These are phyloP conservation scores for Pterocles gutturalis DNA, from an alignment of 2,113 vertebrate species.

Conservation along the genomic window DNA sequence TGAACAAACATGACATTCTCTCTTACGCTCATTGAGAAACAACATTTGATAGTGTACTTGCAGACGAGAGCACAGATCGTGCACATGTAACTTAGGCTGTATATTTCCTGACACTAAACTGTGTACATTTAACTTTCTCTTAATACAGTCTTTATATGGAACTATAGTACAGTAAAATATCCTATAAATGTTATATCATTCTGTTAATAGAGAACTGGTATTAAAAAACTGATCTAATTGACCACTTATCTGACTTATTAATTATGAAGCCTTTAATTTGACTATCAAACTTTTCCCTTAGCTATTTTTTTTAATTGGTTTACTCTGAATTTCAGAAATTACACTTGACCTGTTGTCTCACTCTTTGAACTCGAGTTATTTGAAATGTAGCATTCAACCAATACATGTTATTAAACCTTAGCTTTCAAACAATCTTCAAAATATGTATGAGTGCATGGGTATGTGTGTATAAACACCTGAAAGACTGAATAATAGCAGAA, in stretches of 20 bases:
- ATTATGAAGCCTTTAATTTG: background rate
- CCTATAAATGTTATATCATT: background rate
- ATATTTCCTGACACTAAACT: background rate
- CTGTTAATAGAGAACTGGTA: background rate
- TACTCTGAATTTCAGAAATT: background rate
- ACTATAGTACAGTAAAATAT: background rate
- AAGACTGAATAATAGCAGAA: background rate
- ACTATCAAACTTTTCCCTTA: background rate
- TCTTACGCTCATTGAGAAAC: background rate
- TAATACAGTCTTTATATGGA: background rate
- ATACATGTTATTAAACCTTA: background rate
- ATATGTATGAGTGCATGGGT: accelerated
- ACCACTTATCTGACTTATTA: background rate
- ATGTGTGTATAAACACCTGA: background rate
- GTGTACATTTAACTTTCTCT: background rate
- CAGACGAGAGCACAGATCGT: background rate
- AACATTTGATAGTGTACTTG: background rate
- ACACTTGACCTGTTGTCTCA: background rate
- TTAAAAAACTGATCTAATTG: background rate
- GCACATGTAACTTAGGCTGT: background rate
- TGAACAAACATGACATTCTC: background rate
- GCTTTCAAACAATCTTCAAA: background rate
- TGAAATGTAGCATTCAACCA: background rate
- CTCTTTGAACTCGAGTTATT: background rate
- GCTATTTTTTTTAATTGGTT: background rate